phyloP scores from a whole-genome alignment of 2,113 vertebrate species.

The Sebastes schlegelii region DNA sequence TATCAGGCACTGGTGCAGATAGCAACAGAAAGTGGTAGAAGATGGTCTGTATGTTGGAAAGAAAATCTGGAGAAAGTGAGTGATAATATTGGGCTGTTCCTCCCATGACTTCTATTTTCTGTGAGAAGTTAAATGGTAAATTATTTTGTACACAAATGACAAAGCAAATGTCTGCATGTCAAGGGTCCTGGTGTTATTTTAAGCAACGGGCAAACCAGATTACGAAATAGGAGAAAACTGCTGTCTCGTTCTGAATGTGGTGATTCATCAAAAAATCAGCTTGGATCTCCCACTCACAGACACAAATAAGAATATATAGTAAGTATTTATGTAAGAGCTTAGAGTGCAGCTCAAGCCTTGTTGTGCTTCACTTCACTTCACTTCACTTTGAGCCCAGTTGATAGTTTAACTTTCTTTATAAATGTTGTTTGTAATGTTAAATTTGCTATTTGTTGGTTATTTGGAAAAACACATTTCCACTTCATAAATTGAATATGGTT shows the following conservation, averaged over 20 bases:
- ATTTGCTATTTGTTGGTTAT: background rate
- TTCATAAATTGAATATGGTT: background rate
- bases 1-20: background rate
- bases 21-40: background rate
- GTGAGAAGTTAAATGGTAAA: background rate
- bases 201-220: background rate
- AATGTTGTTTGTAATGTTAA: background rate
- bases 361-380: slow-evolving; percentile 11
- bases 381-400: slow-evolving; percentile 5
- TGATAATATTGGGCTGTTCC: background rate
- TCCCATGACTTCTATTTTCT: background rate
- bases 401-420: background rate
- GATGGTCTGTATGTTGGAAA: background rate
- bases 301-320: slow-evolving; percentile 4
- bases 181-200: background rate
- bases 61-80: background rate
- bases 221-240: background rate
- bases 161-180: background rate
- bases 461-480: background rate
- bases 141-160: background rate
- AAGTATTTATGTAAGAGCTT: slow-evolving; percentile 20
- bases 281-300: background rate
- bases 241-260: background rate
- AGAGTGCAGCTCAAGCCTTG: background rate
- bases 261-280: slow-evolving; percentile 16